These are phyloP conservation scores for Formica selysi DNA, from an alignment of 1,140 invertebrate genomes.

Conservation along the genomic window DNA sequence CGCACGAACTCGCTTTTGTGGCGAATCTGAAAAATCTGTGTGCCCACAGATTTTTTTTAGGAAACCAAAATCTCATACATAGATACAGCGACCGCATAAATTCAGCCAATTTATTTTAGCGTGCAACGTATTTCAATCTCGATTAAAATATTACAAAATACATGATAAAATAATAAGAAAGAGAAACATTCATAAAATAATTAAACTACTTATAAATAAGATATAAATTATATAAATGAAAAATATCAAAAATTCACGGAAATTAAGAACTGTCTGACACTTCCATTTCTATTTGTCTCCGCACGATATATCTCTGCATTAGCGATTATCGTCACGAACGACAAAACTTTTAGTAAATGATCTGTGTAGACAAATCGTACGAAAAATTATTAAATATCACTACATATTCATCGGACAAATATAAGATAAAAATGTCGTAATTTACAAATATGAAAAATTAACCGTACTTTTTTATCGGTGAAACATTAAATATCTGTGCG, in stretches of 20 bases:
- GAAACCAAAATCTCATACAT: conserved; percentile 17
- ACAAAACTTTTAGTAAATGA: no score
- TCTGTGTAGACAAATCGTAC: neutral
- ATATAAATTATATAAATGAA: no score
- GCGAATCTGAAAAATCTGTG: conserved; percentile 19
- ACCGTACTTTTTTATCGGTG: neutral
- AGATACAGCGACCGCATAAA: neutral
- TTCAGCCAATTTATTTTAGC: conserved; percentile 14
- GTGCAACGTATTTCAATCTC: conserved; percentile 2
- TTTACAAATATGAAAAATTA: conserved; percentile 23
- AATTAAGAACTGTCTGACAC: no score
- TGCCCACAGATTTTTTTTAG: conserved; percentile 25
- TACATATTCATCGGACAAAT: neutral
- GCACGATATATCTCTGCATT: no score
- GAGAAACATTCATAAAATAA: no score
- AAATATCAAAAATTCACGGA: no score
- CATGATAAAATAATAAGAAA: neutral
- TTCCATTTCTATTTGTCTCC: no score
- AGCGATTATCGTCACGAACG: no score
- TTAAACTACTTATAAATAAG: no score
- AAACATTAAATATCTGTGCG: conserved; percentile 12
- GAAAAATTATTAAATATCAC: conserved; percentile 6
- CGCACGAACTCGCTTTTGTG: conserved; percentile 38
- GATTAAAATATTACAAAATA: neutral
- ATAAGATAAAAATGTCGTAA: neutral